Evolutionary conservation across 2,113 vertebrate genomes (phyloP), one percentile per base, ranked within the genome.

Genomic region (Chascanopsetta lugubris): DNA sequence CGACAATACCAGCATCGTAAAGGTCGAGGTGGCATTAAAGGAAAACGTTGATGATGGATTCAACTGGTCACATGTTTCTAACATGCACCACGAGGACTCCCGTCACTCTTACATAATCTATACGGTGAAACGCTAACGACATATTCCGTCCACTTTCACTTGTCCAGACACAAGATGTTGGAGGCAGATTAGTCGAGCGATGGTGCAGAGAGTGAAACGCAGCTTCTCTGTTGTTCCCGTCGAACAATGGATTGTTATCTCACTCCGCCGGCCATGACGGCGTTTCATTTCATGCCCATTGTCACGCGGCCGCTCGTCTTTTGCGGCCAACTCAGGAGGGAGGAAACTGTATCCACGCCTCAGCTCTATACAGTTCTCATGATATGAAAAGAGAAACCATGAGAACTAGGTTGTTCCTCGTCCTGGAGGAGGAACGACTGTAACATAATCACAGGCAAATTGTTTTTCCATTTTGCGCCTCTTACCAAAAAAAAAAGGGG

Each of bases 341-440:
- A 56, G 27, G 88, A 88, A 90, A 92, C 83, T 47, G 17, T 83
- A 91, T 85, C 86, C 72, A 58, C 32, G 47, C 29, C 29, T 21
- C 46, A 59, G 56, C 22, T 18, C 56, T 56, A 42, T 65, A 69
- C 32, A 30, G 60, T 74, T 80, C 77, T 86, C 38, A 75, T 53
- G 51, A 67, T 60, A 63, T 85, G 90, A 87, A 92, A 92, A 86
- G 67, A 40, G 66, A 92, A 81, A 90, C 89, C 90, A 76, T 92
- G 92, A 91, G 92, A 93, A 93, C 82, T 88, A 67, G 90, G 89
- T 74, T 86, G 71, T 77, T 48, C 68, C 54, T 3, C 45, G 51
- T 85, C 76, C 85, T 45, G 8, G 42, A 83, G 77, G 77, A 86
- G 8, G 55, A 61, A n/a, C 56, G 24, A 53, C 34, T 45, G 85